Base-by-base conservation (phyloP, 2,888 invertebrate genomes). In the Phaedon cochleariae region DNA sequence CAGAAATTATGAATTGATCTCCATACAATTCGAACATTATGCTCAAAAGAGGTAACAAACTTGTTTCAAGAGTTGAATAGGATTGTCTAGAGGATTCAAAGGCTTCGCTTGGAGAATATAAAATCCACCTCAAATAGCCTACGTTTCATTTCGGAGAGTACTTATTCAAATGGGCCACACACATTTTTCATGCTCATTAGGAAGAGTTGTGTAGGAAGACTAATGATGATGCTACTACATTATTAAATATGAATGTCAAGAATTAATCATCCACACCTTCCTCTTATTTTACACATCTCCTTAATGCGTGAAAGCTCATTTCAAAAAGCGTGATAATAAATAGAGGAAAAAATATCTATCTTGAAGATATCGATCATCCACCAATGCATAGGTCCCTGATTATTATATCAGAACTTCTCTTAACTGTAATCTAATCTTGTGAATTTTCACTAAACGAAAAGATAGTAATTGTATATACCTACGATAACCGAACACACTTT, bases 51-150 rank as follows among this genome's bases (percentile, higher is more conserved):
- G 46, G n/a, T 10, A 51, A 55, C 48, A 51, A 62, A 49, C 37
- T 34, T 34, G 37, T 55, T 64, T 59, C 54, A 15, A 59, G 34
- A 46, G 53, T 55, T 60, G 51, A 64, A 64, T 64, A 52, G 60
- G 26, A 20, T 6, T 10, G 2, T n/a, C 34, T 34, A 12, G 12
- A 2, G 34, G 34, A 34, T 34, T 34, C 34, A 34, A 34, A 34
- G 34, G 34, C 34, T 6, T 34, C 34, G 6, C 12, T 34, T 10
- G 34, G 9, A 34, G 34, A 34, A 34, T 2, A 34, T 6, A 34
- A 10, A 34, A 34, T 34, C 34, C 3, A 34, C 12, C 12, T 34
- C 12, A 12, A 34, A 34, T 34, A 12, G 34, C 12, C 5, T 34
- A 12, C 34, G 12, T 34, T 34, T 34, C 12, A 4, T 34, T 34